phyloP scores from a whole-genome alignment of 2,888 invertebrate genomes.

The Andrena trimmerana region DNA sequence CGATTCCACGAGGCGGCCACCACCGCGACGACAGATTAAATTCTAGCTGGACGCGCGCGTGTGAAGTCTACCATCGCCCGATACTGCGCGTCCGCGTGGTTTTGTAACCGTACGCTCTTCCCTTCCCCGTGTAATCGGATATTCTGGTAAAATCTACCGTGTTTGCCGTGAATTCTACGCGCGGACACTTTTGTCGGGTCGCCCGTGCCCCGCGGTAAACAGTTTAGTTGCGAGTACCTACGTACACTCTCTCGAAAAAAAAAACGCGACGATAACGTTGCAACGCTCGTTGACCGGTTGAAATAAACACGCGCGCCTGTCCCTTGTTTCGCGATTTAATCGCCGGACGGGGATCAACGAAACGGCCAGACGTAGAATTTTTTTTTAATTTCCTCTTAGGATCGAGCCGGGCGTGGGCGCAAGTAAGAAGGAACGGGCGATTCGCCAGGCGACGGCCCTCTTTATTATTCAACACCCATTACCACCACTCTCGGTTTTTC shows the following conservation, averaged over 20 bases:
- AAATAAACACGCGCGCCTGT: background rate
- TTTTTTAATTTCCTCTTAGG: slow-evolving; percentile 38
- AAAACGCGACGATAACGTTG: background rate
- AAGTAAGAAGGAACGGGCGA: slow-evolving; percentile 60
- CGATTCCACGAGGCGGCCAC: slow-evolving; percentile 3
- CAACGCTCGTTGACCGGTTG: background rate
- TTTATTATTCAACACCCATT: slow-evolving; percentile 77
- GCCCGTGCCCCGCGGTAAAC: background rate
- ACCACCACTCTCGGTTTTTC: slow-evolving; percentile 52
- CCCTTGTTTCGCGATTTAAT: slow-evolving; percentile 26
- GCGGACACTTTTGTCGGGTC: slow-evolving; percentile 5
- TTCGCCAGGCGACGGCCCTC: slow-evolving; percentile 63
- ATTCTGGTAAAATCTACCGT: slow-evolving; percentile 33
- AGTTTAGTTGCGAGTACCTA: background rate
- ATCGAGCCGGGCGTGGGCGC: slow-evolving; percentile 18
- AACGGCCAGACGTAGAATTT: slow-evolving; percentile 24
- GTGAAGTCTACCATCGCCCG: slow-evolving; percentile 1
- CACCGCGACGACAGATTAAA: slow-evolving; percentile 28
- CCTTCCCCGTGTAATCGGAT: slow-evolving; percentile 38
- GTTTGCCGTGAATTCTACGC: slow-evolving; percentile 13
- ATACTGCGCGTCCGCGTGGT: slow-evolving; percentile 31
- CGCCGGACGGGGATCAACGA: slow-evolving; percentile 16
- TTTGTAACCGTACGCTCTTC: slow-evolving; percentile 22
- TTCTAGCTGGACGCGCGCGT: slow-evolving; percentile 20
- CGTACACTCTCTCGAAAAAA: background rate